These are phyloP conservation scores for Procambarus clarkii DNA, from an alignment of 1,140 invertebrate genomes.

Conservation along the genomic window DNA sequence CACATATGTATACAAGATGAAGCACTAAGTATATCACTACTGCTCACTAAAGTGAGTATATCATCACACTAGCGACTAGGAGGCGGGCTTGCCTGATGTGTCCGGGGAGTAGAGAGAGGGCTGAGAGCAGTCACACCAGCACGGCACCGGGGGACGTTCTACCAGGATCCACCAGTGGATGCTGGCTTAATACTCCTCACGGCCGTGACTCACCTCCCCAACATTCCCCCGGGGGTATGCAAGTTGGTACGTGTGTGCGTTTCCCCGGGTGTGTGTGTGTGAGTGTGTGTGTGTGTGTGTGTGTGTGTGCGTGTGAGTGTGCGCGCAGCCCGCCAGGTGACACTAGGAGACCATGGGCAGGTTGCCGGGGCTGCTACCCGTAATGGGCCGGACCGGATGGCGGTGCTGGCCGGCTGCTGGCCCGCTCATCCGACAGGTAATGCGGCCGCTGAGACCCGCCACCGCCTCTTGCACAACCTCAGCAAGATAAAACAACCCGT, in stretches of 20 bases:
- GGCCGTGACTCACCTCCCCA: conserved; percentile 2
- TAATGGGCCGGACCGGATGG: background rate
- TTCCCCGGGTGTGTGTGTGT: background rate
- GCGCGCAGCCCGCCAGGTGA: background rate
- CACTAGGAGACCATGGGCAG: background rate
- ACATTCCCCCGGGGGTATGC: background rate
- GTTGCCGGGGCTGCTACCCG: conserved; percentile 3
- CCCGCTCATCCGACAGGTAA: background rate
- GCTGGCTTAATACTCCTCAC: conserved; percentile 13
- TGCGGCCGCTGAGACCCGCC: background rate
- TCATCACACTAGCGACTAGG: background rate
- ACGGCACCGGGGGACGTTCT: background rate
- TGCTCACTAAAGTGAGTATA: background rate
- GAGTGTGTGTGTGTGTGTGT: background rate
- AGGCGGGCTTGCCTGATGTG: background rate
- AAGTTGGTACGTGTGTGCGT: background rate
- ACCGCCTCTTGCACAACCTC: background rate
- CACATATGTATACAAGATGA: background rate
- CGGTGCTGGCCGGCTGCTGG: background rate
- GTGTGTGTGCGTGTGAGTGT: background rate
- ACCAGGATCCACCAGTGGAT: background rate
- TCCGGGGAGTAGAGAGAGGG: background rate
- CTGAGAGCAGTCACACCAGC: conserved; percentile 1
- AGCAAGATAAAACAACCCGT: background rate
- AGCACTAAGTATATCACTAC: background rate